Evolutionary conservation across 1,140 invertebrate genomes (phyloP).

Genomic region (Hyles euphorbiae): DNA sequence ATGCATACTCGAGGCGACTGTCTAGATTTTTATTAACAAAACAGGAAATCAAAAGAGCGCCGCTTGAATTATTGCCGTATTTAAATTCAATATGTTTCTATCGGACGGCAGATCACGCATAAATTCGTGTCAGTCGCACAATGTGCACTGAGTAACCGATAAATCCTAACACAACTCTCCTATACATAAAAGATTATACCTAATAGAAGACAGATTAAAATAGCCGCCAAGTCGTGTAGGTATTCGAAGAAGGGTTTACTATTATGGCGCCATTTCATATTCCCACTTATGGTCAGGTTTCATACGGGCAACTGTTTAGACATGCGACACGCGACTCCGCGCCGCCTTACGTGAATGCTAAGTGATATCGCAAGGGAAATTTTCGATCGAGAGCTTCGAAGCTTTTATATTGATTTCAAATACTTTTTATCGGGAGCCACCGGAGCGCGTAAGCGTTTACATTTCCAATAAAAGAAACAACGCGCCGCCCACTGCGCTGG

Average conservation of each 20-base stretch:
- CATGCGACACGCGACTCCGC: conserved; percentile 12
- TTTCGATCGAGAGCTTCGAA: conserved; percentile 9
- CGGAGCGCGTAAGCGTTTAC: too few relatives aligned
- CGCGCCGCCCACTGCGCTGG: too few relatives aligned
- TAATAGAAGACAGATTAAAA: conserved; percentile 13
- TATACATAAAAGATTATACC: not conserved
- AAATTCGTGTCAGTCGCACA: not conserved
- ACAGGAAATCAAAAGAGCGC: too few relatives aligned
- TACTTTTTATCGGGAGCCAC: too few relatives aligned
- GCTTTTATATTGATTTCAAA: conserved; percentile 9
- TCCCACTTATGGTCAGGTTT: conserved; percentile 16
- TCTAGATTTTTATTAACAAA: too few relatives aligned
- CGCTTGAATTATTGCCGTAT: too few relatives aligned
- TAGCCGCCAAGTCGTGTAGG: conserved; percentile 10
- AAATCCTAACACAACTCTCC: conserved; percentile 2
- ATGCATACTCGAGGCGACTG: too few relatives aligned
- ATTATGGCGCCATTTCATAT: conserved; percentile 24
- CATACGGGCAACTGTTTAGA: conserved; percentile 12
- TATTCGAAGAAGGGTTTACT: conserved; percentile 18
- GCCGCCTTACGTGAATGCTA: conserved; percentile 21
- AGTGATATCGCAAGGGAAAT: conserved; percentile 20
- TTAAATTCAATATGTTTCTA: too few relatives aligned
- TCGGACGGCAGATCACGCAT: too few relatives aligned
- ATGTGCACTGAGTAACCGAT: not conserved
- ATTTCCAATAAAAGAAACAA: too few relatives aligned